Evolutionary conservation across 2,888 invertebrate species (phyloP).

Genomic region (Spilosoma lubricipeda): DNA sequence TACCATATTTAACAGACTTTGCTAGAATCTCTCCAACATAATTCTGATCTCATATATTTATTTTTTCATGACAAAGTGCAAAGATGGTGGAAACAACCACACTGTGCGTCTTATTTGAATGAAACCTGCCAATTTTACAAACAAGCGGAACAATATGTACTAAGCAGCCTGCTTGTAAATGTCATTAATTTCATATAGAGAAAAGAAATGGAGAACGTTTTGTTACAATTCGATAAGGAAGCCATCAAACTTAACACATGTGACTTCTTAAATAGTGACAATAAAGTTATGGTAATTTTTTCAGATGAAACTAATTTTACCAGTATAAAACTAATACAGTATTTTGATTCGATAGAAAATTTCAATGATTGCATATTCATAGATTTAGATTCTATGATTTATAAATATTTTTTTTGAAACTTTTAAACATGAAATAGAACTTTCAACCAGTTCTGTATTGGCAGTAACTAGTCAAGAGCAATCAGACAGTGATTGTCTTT

Average conservation of each 20-base stretch:
- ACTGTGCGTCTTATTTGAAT: constrained; percentile 32
- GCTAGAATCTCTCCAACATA: constrained; percentile 16
- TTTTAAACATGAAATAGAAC: constrained; percentile 21
- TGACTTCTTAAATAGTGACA: constrained; percentile 15
- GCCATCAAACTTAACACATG: constrained; percentile 15
- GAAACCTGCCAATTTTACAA: constrained; percentile 33
- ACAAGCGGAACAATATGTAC: constrained; percentile 25
- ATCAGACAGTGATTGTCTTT: not conserved
- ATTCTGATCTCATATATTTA: constrained; percentile 42
- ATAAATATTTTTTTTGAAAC: constrained; percentile 29
- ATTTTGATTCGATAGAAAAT: constrained; percentile 18
- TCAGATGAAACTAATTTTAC: constrained; percentile 33
- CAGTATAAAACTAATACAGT: constrained; percentile 37
- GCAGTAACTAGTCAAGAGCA: constrained; percentile 13
- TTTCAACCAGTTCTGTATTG: constrained; percentile 13
- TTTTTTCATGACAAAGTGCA: constrained; percentile 45
- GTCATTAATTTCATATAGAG: constrained; percentile 28
- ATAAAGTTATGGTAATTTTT: constrained; percentile 17
- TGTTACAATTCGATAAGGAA: constrained; percentile 23
- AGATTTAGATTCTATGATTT: constrained; percentile 31
- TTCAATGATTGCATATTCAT: constrained; percentile 24
- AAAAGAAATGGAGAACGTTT: constrained; percentile 22
- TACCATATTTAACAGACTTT: constrained; percentile 13
- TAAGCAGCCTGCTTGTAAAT: constrained; percentile 29
- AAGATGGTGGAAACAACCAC: constrained; percentile 45